Evolutionary conservation across 2,113 vertebrate species (phyloP).

Genomic region (Anarrhichthys ocellatus): DNA sequence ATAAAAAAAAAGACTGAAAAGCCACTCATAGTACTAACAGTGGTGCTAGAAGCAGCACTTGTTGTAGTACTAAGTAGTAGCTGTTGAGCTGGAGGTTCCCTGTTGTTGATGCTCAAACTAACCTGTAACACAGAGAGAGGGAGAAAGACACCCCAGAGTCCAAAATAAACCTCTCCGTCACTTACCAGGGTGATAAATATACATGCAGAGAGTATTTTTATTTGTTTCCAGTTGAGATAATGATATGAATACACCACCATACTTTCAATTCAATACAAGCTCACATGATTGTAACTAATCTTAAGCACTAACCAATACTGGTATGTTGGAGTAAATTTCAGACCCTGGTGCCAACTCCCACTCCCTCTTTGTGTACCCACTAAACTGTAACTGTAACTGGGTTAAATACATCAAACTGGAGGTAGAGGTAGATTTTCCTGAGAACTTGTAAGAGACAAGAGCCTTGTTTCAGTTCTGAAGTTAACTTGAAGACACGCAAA

Average conservation of each 20-base stretch:
- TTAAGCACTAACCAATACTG: conserved; percentile 3
- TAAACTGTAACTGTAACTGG: conserved; percentile 74
- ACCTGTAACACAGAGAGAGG: conserved; percentile 60
- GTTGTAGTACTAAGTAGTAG: conserved; percentile 61
- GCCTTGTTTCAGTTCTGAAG: conserved; percentile 69
- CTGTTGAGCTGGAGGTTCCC: conserved; percentile 66
- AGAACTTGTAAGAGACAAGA: conserved; percentile 76
- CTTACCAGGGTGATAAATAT: conserved; percentile 5
- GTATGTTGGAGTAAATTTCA: conserved; percentile 32
- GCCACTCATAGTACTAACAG: conserved; percentile 58
- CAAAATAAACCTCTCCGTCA: conserved; percentile 46
- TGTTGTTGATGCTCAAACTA: conserved; percentile 59
- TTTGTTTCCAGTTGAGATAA: background rate
- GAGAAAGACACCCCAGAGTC: conserved; percentile 15
- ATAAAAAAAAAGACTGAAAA: conserved; percentile 57
- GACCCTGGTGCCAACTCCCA: conserved; percentile 8
- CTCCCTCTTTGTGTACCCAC: conserved; percentile 44
- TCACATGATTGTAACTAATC: background rate
- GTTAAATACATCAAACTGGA: conserved; percentile 80
- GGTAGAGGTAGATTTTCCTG: conserved; percentile 87
- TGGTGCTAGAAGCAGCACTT: conserved; percentile 65
- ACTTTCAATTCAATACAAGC: conserved; percentile 12
- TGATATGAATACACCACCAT: conserved; percentile 8
- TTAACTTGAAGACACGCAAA: conserved; percentile 57
- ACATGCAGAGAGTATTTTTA: background rate